Conservation (phyloP, 2,113 vertebrate species). For the Accipiter cooperii region DNA sequence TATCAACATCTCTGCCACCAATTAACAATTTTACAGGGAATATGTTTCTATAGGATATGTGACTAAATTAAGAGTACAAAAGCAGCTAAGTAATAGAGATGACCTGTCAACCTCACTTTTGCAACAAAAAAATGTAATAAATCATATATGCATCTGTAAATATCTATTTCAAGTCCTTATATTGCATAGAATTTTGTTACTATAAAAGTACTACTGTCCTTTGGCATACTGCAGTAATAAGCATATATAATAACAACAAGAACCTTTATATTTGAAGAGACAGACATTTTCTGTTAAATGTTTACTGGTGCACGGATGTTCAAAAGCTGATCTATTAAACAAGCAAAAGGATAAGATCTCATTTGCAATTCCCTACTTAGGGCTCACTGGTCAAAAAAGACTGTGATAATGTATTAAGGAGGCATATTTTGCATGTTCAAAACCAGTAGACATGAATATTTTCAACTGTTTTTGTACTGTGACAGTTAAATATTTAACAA, state of each 20-base stretch:
- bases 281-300: conserved; percentile 1
- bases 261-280: background rate
- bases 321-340: background rate
- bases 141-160: background rate
- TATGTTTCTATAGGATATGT: background rate
- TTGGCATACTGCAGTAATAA: background rate
- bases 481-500: background rate
- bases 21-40: background rate
- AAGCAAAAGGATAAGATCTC: background rate
- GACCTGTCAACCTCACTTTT: background rate
- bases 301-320: background rate
- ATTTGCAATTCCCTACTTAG: background rate
- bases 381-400: background rate
- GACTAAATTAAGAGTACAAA: background rate
- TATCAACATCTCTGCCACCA: background rate
- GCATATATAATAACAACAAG: background rate
- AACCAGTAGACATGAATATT: background rate
- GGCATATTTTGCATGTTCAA: background rate
- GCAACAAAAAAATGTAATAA: background rate
- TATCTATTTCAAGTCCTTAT: background rate
- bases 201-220: background rate
- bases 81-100: background rate
- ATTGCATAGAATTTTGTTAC: background rate
- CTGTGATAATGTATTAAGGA: background rate
- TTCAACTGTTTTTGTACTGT: background rate